Evolutionary conservation across 2,113 vertebrate species (phyloP).

Genomic region (Pseudorectes ferrugineus): DNA sequence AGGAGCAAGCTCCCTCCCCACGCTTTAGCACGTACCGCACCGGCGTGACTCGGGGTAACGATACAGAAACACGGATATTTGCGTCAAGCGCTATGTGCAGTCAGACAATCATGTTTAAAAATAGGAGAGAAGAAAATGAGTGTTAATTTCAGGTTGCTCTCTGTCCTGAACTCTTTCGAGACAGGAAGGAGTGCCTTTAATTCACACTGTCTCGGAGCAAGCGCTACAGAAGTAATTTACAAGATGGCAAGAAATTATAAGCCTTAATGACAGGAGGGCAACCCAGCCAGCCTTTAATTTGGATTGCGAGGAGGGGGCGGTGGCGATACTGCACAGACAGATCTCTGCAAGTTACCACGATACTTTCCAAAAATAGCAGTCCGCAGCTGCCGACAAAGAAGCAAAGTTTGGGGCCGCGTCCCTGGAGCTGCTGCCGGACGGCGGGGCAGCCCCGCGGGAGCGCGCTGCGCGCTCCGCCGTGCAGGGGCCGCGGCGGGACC

Average conservation of each 20-base stretch:
- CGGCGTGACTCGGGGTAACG: fast-evolving
- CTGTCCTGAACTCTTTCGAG: not conserved
- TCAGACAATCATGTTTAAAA: not conserved
- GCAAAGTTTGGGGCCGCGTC: not conserved
- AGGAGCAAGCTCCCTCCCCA: fast-evolving
- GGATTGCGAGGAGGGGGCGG: not conserved
- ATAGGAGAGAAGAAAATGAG: not conserved
- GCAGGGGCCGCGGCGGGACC: not conserved
- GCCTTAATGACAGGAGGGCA: not conserved
- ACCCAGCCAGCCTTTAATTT: not conserved
- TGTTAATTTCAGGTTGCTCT: not conserved
- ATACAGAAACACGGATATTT: not conserved
- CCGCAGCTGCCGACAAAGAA: not conserved
- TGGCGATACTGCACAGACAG: not conserved
- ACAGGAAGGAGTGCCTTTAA: not conserved
- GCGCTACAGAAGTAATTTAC: not conserved
- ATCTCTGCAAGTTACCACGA: not conserved
- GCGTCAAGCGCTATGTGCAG: not conserved
- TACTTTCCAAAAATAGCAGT: not conserved
- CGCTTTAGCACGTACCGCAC: fast-evolving
- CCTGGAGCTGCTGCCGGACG: not conserved
- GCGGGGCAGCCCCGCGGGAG: not conserved
- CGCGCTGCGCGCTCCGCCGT: not conserved
- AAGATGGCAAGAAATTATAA: not conserved
- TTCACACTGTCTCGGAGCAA: not conserved